Conservation (phyloP, 2,113 vertebrate genomes). For the Erythrolamprus reginae region DNA sequence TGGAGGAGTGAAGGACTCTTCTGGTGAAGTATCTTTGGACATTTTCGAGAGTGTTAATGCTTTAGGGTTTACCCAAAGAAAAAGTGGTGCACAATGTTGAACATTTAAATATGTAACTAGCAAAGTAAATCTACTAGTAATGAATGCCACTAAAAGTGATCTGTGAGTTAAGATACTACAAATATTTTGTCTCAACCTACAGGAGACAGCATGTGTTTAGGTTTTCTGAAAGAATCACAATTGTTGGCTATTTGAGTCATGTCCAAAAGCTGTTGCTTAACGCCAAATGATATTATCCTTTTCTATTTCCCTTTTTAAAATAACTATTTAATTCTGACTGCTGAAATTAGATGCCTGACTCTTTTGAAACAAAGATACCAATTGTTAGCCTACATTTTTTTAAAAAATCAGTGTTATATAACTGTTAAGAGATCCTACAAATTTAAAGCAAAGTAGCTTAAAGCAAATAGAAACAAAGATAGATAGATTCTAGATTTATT, state of each 20-base stretch:
- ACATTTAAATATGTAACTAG: background rate
- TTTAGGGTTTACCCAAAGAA: background rate
- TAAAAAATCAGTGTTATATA: background rate
- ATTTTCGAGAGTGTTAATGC: no score
- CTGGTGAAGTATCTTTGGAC: no score
- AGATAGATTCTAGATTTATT: background rate
- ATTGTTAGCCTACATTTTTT: background rate
- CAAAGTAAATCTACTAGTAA: background rate
- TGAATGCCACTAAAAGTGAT: no score
- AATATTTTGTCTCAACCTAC: background rate
- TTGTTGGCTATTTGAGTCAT: background rate
- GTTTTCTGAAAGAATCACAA: background rate
- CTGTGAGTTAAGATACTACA: background rate
- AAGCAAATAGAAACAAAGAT: background rate
- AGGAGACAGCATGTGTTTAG: background rate
- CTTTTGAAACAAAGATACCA: background rate
- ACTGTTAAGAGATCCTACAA: background rate
- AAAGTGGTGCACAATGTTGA: background rate
- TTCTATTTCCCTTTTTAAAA: background rate
- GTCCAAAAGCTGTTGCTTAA: background rate
- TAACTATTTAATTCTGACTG: background rate
- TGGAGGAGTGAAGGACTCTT: no score
- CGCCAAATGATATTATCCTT: background rate
- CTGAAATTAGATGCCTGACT: background rate
- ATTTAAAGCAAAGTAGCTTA: background rate